Evolutionary conservation across 2,113 vertebrate species (phyloP).

Genomic region (Upupa epops): DNA sequence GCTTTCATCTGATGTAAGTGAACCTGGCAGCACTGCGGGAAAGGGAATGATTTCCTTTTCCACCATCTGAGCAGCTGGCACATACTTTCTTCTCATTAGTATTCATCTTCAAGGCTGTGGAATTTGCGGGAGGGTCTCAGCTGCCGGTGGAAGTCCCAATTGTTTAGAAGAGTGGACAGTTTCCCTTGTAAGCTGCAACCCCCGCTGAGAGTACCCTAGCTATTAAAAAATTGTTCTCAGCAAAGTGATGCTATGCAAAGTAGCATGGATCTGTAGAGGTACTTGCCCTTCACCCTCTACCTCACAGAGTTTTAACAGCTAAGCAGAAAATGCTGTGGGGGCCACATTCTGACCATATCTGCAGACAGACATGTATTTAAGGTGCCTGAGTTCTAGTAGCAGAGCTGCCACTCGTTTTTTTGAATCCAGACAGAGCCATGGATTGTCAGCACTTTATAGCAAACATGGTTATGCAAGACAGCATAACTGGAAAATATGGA

Average conservation of each 20-base stretch:
- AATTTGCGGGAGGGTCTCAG: slow-evolving; percentile 1
- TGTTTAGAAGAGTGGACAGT: slow-evolving; percentile 6
- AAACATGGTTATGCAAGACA: neutral
- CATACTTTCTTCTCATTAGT: slow-evolving; percentile 21
- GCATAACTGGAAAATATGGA: neutral
- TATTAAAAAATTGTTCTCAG: neutral
- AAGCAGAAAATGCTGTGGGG: neutral
- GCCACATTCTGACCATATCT: neutral
- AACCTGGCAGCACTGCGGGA: slow-evolving; percentile 26
- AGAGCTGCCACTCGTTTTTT: neutral
- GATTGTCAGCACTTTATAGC: neutral
- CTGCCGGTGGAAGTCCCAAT: neutral
- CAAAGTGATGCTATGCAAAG: neutral
- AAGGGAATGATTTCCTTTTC: slow-evolving; percentile 19
- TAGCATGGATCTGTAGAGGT: neutral
- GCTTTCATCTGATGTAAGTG: neutral
- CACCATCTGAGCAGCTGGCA: slow-evolving; percentile 27
- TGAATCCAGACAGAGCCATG: neutral
- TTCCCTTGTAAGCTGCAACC: neutral
- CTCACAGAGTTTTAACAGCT: neutral
- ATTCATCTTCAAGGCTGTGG: slow-evolving; percentile 16
- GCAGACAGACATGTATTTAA: neutral
- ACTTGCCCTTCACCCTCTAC: neutral
- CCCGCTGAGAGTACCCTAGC: neutral
- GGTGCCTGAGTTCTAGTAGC: neutral